These are phyloP conservation scores for Lasioglossum leucozonium DNA, from an alignment of 2,888 invertebrate species.

Conservation along the genomic window DNA sequence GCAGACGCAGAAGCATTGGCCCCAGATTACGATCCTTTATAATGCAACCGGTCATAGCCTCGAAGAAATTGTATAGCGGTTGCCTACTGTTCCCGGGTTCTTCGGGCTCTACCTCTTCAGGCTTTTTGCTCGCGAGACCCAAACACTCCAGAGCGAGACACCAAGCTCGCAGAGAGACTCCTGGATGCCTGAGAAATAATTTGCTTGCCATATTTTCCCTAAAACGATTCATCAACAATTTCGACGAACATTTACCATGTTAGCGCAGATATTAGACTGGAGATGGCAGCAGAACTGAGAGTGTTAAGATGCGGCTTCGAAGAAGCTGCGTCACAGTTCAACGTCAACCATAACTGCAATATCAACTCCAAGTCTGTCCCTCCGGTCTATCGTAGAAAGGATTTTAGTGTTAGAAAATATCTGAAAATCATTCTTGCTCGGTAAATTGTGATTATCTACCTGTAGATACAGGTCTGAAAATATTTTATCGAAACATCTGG, in stretches of 20 bases:
- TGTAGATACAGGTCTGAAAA: slow-evolving; percentile 88
- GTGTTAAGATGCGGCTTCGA: slow-evolving; percentile 87
- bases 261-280: slow-evolving; percentile 88
- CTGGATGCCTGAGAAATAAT: slow-evolving; percentile 85
- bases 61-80: background rate
- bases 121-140: slow-evolving; percentile 90
- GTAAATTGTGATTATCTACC: slow-evolving; percentile 76
- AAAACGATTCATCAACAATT: background rate
- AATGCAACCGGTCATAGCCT: slow-evolving; percentile 88
- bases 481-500: slow-evolving; percentile 89
- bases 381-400: slow-evolving; percentile 22
- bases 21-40: slow-evolving; percentile 89
- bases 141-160: slow-evolving; percentile 91
- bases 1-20: slow-evolving; percentile 88
- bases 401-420: background rate
- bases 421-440: background rate
- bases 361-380: slow-evolving; percentile 92
- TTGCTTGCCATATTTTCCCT: background rate
- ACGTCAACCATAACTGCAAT: slow-evolving; percentile 93
- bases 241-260: slow-evolving; percentile 85
- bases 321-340: slow-evolving; percentile 88
- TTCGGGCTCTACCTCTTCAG: slow-evolving; percentile 78
- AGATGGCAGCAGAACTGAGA: slow-evolving; percentile 88
- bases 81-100: background rate
- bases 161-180: slow-evolving; percentile 91